Base-by-base conservation (phyloP, 2,888 invertebrate genomes). In the Catocala fraxini region DNA sequence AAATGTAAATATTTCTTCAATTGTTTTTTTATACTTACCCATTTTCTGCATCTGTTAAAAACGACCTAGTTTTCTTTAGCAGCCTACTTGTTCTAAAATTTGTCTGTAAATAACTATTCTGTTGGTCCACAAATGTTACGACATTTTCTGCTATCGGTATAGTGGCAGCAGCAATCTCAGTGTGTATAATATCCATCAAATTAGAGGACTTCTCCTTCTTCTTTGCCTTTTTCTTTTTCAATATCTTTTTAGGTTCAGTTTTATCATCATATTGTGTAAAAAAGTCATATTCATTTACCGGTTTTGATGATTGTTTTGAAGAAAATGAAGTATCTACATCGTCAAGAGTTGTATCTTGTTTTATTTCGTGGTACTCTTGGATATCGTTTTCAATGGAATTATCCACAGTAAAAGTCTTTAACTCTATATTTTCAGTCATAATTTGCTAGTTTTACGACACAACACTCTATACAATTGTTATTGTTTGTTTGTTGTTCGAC, bases 361-460 rank as follows among this genome's bases (percentile, higher is more conserved):
- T 82, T 63, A 91, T 91, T 81, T 93, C 92, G 45, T 92, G 86
- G 73, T 93, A 92, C 65, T 91, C 89, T 79, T 93, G 88, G 49
- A 89, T 89, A 57, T 88, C 90, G 67, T 78, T 85, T 43, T 84
- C 83, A 34, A 70, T 70, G 0, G 63, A 71, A 62, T 80, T 77
- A 48, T 74, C 79, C 5, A 51, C 66, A n/a, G 68, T 62, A 64
- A 84, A 84, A 1, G 82, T 79, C 52, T 77, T 77, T 69, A 93
- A 77, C 76, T 92, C 90, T 62, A 92, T 85, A 53, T 76, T 79
- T 77, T 90, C 89, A 71, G 70, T 68, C 90, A 91, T 92, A 41
- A 57, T 77, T 55, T 6, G 9, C 0, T 39, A n/a, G 12, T 63
- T 42, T 53, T 70, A 25, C 9, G 55, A 42, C 34, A 80, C 73